Evolutionary conservation across 2,113 vertebrate species (phyloP).

Genomic region (Sander vitreus): DNA sequence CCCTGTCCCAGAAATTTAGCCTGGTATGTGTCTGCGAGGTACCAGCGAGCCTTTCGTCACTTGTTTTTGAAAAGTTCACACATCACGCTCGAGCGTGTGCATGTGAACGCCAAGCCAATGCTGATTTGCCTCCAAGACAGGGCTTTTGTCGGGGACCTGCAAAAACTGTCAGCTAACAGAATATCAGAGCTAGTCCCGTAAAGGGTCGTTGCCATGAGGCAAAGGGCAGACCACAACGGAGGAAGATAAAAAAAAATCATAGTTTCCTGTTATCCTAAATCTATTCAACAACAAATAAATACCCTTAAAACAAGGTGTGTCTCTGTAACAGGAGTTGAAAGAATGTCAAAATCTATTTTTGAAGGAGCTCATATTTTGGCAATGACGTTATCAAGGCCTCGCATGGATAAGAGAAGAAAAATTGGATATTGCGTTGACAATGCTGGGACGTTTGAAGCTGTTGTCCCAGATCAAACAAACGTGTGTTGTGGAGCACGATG

Average conservation of each 20-base stretch:
- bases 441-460: constrained; percentile 53
- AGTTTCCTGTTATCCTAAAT: neutral
- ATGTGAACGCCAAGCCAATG: too few relatives aligned
- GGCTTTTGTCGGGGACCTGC: too few relatives aligned
- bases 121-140: too few relatives aligned
- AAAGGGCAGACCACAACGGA: neutral
- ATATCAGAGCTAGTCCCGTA: too few relatives aligned
- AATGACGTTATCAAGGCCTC: constrained; percentile 38
- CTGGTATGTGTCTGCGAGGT: too few relatives aligned
- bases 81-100: too few relatives aligned
- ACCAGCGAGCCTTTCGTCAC: too few relatives aligned
- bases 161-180: too few relatives aligned
- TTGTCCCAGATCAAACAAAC: constrained; percentile 68
- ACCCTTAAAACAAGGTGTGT: neutral
- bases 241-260: neutral
- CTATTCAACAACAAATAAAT: neutral
- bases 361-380: constrained; percentile 43
- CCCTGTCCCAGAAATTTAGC: too few relatives aligned
- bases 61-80: too few relatives aligned
- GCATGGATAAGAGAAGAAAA: constrained; percentile 47
- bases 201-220: too few relatives aligned
- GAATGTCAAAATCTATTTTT: constrained; percentile 44
- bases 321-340: constrained; percentile 47
- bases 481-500: constrained; percentile 45
- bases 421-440: constrained; percentile 44